These are phyloP conservation scores for Ciona savignyi DNA, from an alignment of 23 tunicate species.

Conservation along the genomic window DNA sequence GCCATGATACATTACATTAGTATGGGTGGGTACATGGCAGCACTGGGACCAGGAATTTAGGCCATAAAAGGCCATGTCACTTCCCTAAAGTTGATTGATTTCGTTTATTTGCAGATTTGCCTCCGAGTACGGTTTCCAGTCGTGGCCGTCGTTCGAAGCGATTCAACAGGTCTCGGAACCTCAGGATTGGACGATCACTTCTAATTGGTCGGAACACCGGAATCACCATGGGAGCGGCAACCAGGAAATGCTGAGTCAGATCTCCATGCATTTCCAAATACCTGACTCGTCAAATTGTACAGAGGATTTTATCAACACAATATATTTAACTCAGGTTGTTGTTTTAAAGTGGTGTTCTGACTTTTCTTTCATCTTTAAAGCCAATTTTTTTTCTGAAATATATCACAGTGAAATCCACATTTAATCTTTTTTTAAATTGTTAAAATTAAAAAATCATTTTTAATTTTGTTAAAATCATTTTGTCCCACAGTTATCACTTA, in stretches of 20 bases:
- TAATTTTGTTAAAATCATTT: too few relatives aligned
- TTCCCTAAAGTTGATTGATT: too few relatives aligned
- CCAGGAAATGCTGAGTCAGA: constrained; percentile 56
- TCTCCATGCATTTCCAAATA: constrained; percentile 57
- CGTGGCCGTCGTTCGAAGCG: constrained; percentile 83
- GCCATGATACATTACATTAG: too few relatives aligned
- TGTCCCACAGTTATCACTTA: too few relatives aligned
- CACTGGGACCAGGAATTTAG: too few relatives aligned
- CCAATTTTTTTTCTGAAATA: too few relatives aligned
- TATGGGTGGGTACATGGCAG: too few relatives aligned
- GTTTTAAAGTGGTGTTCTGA: neutral
- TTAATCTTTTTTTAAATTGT: too few relatives aligned
- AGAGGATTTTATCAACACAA: constrained; percentile 23
- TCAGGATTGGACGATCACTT: constrained; percentile 49
- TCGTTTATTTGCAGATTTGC: constrained; percentile 64
- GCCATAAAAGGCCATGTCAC: too few relatives aligned
- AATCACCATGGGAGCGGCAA: constrained; percentile 83
- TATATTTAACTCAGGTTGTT: constrained; percentile 70
- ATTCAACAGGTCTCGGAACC: constrained; percentile 29
- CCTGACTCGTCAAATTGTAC: constrained; percentile 12
- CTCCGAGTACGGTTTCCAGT: constrained; percentile 90
- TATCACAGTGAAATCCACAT: too few relatives aligned
- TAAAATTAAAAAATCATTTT: too few relatives aligned
- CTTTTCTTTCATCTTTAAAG: too few relatives aligned
- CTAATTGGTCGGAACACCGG: constrained; percentile 68